Percentiles rank a stretch among this genome's conserved stretches.
Conservation (phyloP, 2,113 vertebrate species). For the Anseranas semipalmata region DNA sequence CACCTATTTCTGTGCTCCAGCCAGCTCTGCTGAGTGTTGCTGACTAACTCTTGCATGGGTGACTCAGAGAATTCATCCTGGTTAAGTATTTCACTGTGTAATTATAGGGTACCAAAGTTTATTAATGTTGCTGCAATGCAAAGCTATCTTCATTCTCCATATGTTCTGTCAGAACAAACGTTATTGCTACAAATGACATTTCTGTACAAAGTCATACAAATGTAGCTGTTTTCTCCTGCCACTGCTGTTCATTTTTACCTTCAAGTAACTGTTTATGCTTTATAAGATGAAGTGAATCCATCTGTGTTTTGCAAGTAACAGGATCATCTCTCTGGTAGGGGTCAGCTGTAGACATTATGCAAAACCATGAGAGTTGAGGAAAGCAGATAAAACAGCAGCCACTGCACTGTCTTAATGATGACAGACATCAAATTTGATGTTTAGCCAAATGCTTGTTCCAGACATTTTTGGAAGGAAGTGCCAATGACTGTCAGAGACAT, state of each 20-base stretch:
- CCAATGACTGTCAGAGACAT: not conserved
- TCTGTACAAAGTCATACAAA: not conserved
- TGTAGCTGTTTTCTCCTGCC: not conserved
- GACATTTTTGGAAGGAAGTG: not conserved
- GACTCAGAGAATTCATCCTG: not conserved
- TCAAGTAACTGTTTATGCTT: slow-evolving; percentile 16
- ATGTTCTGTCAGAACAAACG: slow-evolving; percentile 8
- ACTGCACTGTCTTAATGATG: not conserved
- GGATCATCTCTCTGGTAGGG: not conserved
- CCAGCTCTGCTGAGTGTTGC: not conserved
- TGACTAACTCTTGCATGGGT: not conserved
- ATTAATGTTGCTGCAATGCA: not conserved
- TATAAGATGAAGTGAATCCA: not conserved
- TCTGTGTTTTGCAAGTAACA: slow-evolving; percentile 4
- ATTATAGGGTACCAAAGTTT: not conserved
- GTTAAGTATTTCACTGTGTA: slow-evolving; percentile 2
- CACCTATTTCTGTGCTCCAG: not conserved
- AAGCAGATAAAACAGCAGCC: slow-evolving; percentile 21
- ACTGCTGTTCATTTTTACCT: slow-evolving; percentile 25
- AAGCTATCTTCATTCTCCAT: not conserved
- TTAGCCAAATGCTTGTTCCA: not conserved
- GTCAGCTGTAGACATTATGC: not conserved
- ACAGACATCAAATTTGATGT: not conserved
- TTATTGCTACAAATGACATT: slow-evolving; percentile 2
- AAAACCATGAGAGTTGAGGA: not conserved